Evolutionary conservation across 2,797 vertebrate genomes (phyloP).

Genomic region (Avahi laniger): DNA sequence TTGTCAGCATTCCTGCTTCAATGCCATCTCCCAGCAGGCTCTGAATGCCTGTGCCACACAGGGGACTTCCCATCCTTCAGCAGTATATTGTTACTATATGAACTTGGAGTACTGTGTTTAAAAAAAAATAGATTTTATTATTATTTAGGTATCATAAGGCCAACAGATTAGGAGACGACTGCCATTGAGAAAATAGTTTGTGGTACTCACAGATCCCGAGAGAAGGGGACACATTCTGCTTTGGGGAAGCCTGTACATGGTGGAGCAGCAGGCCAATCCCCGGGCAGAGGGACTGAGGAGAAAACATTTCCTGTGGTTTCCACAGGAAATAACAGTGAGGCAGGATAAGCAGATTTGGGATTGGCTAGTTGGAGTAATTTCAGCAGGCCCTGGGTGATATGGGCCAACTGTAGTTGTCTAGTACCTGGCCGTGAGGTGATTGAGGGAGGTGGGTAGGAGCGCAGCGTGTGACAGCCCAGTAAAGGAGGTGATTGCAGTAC

Average conservation of each 20-base stretch:
- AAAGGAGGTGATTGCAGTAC: neutral
- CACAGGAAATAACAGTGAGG: neutral
- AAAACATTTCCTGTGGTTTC: neutral
- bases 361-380: neutral
- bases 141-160: neutral
- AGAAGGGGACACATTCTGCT: neutral
- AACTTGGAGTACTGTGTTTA: neutral
- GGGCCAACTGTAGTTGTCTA: neutral
- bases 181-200: neutral
- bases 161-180: neutral
- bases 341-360: neutral
- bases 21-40: accelerated
- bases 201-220: neutral
- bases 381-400: neutral
- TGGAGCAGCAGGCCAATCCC: neutral
- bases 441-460: too few relatives aligned
- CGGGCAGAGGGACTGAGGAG: neutral
- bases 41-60: accelerated
- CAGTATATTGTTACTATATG: neutral
- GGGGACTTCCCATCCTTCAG: neutral
- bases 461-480: neutral
- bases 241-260: too few relatives aligned
- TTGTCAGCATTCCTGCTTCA: neutral
- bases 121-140: neutral
- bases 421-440: neutral